These are phyloP conservation scores for Samia ricini DNA, from an alignment of 1,140 invertebrate genomes.

Conservation along the genomic window DNA sequence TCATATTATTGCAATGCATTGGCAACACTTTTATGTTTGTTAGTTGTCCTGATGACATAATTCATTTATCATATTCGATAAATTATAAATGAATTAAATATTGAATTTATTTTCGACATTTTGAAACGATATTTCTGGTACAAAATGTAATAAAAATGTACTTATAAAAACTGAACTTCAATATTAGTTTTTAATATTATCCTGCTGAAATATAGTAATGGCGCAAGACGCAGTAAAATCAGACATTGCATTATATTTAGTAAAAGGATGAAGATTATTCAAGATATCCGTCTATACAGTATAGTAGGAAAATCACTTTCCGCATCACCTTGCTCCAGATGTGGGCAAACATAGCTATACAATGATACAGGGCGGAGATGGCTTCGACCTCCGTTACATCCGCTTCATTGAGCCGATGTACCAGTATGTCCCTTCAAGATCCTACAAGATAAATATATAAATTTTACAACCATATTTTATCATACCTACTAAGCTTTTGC, in stretches of 20 bases:
- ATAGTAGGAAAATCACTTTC: constrained; percentile 2
- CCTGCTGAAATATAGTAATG: too few species aligned
- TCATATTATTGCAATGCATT: not conserved
- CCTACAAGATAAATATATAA: not conserved
- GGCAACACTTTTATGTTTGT: not conserved
- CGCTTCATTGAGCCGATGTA: constrained; percentile 12
- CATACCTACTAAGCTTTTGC: not conserved
- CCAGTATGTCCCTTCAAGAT: constrained; percentile 1
- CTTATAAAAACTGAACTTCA: too few species aligned
- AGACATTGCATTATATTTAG: not conserved
- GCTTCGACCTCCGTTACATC: constrained; percentile 11
- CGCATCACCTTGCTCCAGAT: not conserved
- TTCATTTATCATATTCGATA: too few species aligned
- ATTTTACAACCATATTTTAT: not conserved
- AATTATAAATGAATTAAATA: too few species aligned
- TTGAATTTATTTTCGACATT: too few species aligned
- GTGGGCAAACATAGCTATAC: not conserved
- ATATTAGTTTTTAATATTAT: too few species aligned
- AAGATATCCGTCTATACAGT: not conserved
- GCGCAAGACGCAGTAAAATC: too few species aligned
- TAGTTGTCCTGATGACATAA: not conserved
- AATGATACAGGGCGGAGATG: constrained; percentile 3
- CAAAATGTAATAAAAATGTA: too few species aligned
- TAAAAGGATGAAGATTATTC: not conserved
- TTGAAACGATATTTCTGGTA: too few species aligned